Evolutionary conservation across 2,888 invertebrate genomes (phyloP), one percentile per base, ranked within the genome.

Genomic region (Chrysopilus asiliformis): DNA sequence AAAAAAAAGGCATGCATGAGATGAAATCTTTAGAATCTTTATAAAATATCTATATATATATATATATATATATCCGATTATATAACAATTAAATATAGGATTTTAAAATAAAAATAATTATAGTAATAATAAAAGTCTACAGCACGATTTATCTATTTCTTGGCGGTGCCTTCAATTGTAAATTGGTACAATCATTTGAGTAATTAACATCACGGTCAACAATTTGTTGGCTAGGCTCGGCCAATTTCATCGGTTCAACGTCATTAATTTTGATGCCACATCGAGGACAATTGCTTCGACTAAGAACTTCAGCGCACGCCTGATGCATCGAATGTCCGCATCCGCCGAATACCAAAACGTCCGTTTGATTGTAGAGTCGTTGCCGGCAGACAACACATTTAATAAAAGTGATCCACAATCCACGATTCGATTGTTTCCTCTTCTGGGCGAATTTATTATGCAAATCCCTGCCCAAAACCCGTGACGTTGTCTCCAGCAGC

Each of bases 381-480:
- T 60, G 52, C 0, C 57, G 54, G 24, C 64, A 64, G 16, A 56
- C 41, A 15, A 55, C 47, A 42, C 64, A 64, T 36, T 57, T 55
- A 40, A 61, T 50, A 32, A 53, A 55, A 32, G 59, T 57, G 14
- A 62, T 53, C 52, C 56, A 57, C 2, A 64, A 44, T 1, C 64
- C 64, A n/a, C 57, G 57, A 12, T 51, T 47, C 2, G 57, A 51
- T 13, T 48, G 36, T 10, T 41, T 47, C 9, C 52, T 52, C 4
- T 53, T 52, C 28, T 52, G 48, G 0, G 49, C 52, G 17, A 67
- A 57, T 35, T 59, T 47, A 35, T 65, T 64, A 52, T 80, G 81
- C 34, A 84, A 66, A 62, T 84, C 81, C 36, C 72, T 66, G 47
- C 79, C 74, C 27, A 80, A 64, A 27, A 79, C 61, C 43, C 71